Percentiles rank a stretch among this genome's conserved stretches.
Evolutionary conservation across 2,113 vertebrate species (phyloP).

Genomic region (Ia io): DNA sequence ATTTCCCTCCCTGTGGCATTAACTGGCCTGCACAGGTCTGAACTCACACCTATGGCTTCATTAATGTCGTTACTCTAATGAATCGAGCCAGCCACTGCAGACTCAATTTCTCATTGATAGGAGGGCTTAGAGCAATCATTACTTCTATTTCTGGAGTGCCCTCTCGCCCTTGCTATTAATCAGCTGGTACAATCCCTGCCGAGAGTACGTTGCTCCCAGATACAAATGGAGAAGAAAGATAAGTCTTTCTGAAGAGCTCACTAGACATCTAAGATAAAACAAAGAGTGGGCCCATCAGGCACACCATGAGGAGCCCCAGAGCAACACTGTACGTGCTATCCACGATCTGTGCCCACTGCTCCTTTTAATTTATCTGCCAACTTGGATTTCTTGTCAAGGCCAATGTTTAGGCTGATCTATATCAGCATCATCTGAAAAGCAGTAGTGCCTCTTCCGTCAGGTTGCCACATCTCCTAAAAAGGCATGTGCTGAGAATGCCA

Average conservation of each 20-base stretch:
- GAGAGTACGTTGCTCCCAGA: slow-evolving; percentile 28
- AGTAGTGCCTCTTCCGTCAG: neutral
- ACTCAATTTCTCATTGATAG: slow-evolving; percentile 68
- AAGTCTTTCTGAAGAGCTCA: slow-evolving; percentile 29
- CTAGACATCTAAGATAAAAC: slow-evolving; percentile 36
- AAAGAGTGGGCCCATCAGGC: neutral
- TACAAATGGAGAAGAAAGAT: slow-evolving; percentile 36
- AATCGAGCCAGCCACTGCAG: slow-evolving; percentile 33
- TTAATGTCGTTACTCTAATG: slow-evolving; percentile 55
- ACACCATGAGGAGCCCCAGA: neutral
- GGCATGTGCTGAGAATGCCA: neutral
- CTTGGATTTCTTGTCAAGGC: neutral
- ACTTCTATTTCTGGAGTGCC: slow-evolving; percentile 82
- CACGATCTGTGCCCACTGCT: neutral
- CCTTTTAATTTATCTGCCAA: neutral
- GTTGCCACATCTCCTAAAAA: neutral
- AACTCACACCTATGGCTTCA: slow-evolving; percentile 38
- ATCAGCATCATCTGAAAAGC: neutral
- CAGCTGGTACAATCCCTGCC: slow-evolving; percentile 73
- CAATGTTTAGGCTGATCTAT: neutral
- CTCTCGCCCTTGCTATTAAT: slow-evolving; percentile 81
- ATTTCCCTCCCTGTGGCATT: neutral
- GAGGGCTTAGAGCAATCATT: slow-evolving; percentile 78
- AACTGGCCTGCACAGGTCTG: neutral
- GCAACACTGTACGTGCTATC: neutral